Evolutionary conservation across 2,797 vertebrate genomes (phyloP).

Genomic region (Protonibea diacanthus): DNA sequence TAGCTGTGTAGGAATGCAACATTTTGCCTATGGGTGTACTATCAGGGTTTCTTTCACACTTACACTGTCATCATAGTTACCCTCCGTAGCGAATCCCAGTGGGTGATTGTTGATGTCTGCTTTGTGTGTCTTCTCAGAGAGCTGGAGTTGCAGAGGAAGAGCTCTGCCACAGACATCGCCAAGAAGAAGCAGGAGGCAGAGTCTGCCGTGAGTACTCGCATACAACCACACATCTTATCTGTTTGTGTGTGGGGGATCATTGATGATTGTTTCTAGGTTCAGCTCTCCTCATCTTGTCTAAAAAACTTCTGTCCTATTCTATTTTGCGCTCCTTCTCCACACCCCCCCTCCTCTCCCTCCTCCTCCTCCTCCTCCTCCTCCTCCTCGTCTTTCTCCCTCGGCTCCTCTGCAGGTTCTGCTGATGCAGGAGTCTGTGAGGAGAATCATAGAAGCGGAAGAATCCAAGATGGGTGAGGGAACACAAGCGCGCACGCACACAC

Average conservation of each 20-base stretch:
- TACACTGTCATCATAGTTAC: slow-evolving; percentile 44
- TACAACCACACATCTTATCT: slow-evolving; percentile 39
- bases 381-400: slow-evolving; percentile 43
- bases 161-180: slow-evolving; percentile 90
- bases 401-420: slow-evolving; percentile 89
- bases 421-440: slow-evolving; percentile 98
- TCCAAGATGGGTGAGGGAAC: slow-evolving; percentile 93
- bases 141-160: slow-evolving; percentile 95
- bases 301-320: slow-evolving; percentile 38
- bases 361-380: slow-evolving; percentile 7
- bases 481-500: slow-evolving; percentile 25
- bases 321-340: slow-evolving; percentile 27
- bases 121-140: slow-evolving; percentile 85
- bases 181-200: slow-evolving; percentile 98
- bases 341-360: slow-evolving; percentile 17
- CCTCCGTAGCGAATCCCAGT: slow-evolving; percentile 54
- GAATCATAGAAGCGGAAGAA: slow-evolving; percentile 96
- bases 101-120: slow-evolving; percentile 63
- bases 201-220: slow-evolving; percentile 89
- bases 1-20: slow-evolving; percentile 1
- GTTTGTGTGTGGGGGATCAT: slow-evolving; percentile 39
- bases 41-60: slow-evolving; percentile 39
- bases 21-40: slow-evolving; percentile 40
- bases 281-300: slow-evolving; percentile 51
- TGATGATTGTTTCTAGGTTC: slow-evolving; percentile 62